Base-by-base conservation (phyloP, 2,113 vertebrate species). In the Balaenoptera acutorostrata region DNA sequence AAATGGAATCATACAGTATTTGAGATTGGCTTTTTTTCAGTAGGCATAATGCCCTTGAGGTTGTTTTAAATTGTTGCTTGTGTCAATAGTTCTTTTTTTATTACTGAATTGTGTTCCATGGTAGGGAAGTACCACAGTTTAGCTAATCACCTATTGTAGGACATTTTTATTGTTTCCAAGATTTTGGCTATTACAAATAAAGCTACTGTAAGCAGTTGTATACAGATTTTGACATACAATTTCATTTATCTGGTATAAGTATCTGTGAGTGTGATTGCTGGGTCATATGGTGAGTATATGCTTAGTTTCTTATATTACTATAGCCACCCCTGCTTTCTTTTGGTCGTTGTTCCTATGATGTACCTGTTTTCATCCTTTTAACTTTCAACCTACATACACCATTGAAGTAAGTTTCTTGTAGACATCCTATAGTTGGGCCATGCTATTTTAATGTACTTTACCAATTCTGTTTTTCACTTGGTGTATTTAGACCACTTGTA, bases 321-420 rank as follows among this genome's bases (percentile, higher is more conserved):
- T 18, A 74, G 41, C 71, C 41, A 74, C 1, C 27, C 71, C 25
- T 46, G 71, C 25, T 10, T 74, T 17, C 41, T 74, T 29, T 29
- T 9, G 39, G 39, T 74, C 0, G 41, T 71, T 2, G 11, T 74
- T 44, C 39, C 41, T 44, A 9, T 0, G 7, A 8, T 57, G 55
- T 57, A 57, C 41, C 25, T 74, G 41, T 17, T 74, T 44, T 27
- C 71, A 29, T 74, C 27, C 25, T 74, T 74, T 4, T 74, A 74
- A 29, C 25, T 44, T 74, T 74, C 71, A 2, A 14, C 71, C 41
- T 74, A 14, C 0, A 0, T 8, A 44, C 41, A 17, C 44, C 25
- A 29, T 44, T 44, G 39, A 74, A 44, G 14, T 74, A 17, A 9
- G 44, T 74, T 74, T 74, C 41, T 74, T 74, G 8, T 14, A 74